These are phyloP conservation scores for Lepus europaeus DNA, from an alignment of 2,113 vertebrate genomes.

Conservation along the genomic window DNA sequence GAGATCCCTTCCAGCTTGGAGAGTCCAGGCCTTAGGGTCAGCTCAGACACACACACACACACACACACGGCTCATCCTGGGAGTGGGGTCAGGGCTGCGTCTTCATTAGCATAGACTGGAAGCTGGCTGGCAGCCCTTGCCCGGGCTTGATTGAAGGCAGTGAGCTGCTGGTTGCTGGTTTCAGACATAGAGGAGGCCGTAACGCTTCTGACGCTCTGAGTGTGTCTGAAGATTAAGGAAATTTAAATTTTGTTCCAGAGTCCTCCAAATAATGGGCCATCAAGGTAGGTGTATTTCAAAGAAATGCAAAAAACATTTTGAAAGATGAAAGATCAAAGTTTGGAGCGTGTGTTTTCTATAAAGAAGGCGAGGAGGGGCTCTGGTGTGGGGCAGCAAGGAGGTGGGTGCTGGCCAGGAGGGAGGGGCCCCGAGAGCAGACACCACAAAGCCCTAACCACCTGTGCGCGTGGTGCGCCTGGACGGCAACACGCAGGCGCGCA, in stretches of 20 bases:
- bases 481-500: neutral
- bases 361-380: neutral
- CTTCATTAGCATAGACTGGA: neutral
- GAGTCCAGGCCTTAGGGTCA: neutral
- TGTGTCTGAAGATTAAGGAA: slow-evolving; percentile 68
- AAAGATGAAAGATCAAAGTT: slow-evolving; percentile 55
- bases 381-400: neutral
- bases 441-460: neutral
- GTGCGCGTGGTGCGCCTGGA: neutral
- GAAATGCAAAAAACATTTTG: neutral
- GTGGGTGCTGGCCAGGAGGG: neutral
- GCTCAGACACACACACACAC: neutral
- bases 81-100: neutral
- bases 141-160: neutral
- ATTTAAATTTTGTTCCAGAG: slow-evolving; percentile 62
- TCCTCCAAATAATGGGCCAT: slow-evolving; percentile 5
- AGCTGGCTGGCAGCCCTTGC: slow-evolving; percentile 42
- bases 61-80: neutral
- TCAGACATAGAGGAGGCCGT: neutral
- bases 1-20: neutral
- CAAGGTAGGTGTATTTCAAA: slow-evolving; percentile 45
- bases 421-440: slow-evolving; percentile 46
- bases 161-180: neutral
- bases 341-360: neutral
- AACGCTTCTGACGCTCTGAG: slow-evolving; percentile 64